phyloP scores from a whole-genome alignment of 2,113 vertebrate genomes.

The Mus spicilegus region DNA sequence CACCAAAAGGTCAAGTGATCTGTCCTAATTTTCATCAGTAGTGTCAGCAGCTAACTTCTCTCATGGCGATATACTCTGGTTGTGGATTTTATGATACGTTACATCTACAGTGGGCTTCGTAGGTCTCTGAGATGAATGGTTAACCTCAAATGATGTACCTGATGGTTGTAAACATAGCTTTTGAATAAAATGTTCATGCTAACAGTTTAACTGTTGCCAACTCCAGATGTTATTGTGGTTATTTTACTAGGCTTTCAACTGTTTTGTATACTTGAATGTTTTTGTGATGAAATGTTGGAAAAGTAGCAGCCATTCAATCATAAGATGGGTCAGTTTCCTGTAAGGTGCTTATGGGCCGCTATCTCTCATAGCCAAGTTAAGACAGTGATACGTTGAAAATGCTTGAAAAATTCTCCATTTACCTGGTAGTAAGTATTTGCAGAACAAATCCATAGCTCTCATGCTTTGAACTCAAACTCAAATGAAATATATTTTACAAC shows the following conservation, averaged over 20 bases:
- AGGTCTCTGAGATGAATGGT: not conserved
- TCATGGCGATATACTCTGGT: not conserved
- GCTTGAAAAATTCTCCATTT: slow-evolving; percentile 37
- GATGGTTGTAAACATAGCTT: not conserved
- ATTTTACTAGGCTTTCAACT: slow-evolving; percentile 13
- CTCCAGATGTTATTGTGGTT: not conserved
- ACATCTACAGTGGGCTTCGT: not conserved
- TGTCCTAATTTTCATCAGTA: not conserved
- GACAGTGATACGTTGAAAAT: slow-evolving; percentile 37
- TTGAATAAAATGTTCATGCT: not conserved
- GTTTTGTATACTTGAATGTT: slow-evolving; percentile 23
- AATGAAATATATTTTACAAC: slow-evolving; percentile 22
- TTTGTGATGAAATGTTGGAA: slow-evolving; percentile 8
- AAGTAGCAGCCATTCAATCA: not conserved
- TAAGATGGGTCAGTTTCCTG: slow-evolving; percentile 41
- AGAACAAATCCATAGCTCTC: not conserved
- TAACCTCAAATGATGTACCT: not conserved
- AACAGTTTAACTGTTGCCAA: not conserved
- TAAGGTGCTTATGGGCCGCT: not conserved
- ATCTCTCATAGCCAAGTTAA: slow-evolving; percentile 53
- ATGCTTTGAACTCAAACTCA: slow-evolving; percentile 42
- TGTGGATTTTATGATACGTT: not conserved
- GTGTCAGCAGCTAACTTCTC: not conserved
- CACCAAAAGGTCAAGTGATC: not conserved
- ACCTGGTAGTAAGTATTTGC: slow-evolving; percentile 50